Percentiles rank a stretch among this genome's conserved stretches.
Conservation (phyloP, 2,113 vertebrate species). For the Takifugu bimaculatus region DNA sequence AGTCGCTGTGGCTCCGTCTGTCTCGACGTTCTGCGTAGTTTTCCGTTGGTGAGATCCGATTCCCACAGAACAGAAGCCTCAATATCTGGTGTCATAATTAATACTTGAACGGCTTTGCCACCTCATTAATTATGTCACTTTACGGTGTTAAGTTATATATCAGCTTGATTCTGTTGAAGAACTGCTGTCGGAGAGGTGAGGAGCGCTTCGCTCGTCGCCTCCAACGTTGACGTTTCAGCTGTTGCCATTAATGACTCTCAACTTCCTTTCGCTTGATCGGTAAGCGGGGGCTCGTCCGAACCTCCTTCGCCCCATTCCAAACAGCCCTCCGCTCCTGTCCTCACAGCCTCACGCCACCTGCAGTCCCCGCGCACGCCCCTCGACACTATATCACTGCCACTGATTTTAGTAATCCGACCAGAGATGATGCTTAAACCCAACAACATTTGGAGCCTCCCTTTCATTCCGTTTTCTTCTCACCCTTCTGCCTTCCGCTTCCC, state of each 20-base stretch:
- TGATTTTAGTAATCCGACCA: slow-evolving; percentile 43
- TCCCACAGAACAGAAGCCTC: slow-evolving; percentile 6
- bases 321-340: slow-evolving; percentile 10
- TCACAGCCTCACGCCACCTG: too few species aligned
- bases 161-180: slow-evolving; percentile 30
- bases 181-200: neutral
- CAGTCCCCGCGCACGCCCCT: neutral
- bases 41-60: slow-evolving; percentile 11
- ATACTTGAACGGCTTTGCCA: slow-evolving; percentile 2
- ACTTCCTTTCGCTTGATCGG: slow-evolving; percentile 15
- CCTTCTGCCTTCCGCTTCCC: slow-evolving; percentile 32
- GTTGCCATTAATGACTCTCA: slow-evolving; percentile 14
- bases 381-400: slow-evolving; percentile 32
- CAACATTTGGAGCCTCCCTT: slow-evolving; percentile 56
- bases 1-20: too few species aligned
- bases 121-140: slow-evolving; percentile 29
- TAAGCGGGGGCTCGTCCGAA: slow-evolving; percentile 6
- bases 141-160: slow-evolving; percentile 32
- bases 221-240: slow-evolving; percentile 6
- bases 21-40: too few species aligned
- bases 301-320: slow-evolving; percentile 17
- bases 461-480: slow-evolving; percentile 29
- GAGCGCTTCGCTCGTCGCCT: neutral
- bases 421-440: slow-evolving; percentile 41
- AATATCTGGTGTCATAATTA: slow-evolving; percentile 12